These are phyloP conservation scores for Anoura caudifer DNA, from an alignment of 2,113 vertebrate genomes.

Conservation along the genomic window DNA sequence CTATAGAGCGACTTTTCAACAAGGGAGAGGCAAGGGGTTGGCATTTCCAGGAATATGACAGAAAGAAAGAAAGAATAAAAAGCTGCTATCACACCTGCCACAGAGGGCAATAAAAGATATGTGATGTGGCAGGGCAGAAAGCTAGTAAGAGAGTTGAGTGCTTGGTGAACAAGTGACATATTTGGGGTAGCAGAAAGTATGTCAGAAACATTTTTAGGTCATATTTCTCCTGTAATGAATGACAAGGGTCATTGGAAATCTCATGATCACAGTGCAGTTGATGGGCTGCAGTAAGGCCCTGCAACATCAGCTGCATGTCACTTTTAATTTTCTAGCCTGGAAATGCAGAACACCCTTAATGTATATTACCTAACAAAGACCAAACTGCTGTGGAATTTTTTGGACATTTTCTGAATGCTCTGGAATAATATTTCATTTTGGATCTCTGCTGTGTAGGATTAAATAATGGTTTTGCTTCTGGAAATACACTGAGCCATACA, in stretches of 20 bases:
- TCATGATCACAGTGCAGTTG: not conserved
- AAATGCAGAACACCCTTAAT: not conserved
- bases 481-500: not conserved
- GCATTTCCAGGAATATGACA: conserved; percentile 74
- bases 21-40: conserved; percentile 58
- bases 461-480: not conserved
- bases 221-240: not conserved
- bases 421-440: not conserved
- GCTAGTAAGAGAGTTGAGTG: conserved; percentile 38
- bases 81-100: conserved; percentile 74
- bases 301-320: not conserved
- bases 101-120: conserved; percentile 63
- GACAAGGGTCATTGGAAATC: not conserved
- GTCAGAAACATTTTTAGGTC: conserved; percentile 30
- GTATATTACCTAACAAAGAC: not conserved
- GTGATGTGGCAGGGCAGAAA: conserved; percentile 53
- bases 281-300: not conserved
- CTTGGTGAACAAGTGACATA: conserved; percentile 43
- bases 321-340: not conserved
- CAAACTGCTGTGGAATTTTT: not conserved
- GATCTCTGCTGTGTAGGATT: not conserved
- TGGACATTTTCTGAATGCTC: not conserved
- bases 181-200: conserved; percentile 8
- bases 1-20: conserved; percentile 64
- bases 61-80: conserved; percentile 64